Evolutionary conservation across 1,140 invertebrate genomes (phyloP).

Genomic region (Zaprionus inermis): DNA sequence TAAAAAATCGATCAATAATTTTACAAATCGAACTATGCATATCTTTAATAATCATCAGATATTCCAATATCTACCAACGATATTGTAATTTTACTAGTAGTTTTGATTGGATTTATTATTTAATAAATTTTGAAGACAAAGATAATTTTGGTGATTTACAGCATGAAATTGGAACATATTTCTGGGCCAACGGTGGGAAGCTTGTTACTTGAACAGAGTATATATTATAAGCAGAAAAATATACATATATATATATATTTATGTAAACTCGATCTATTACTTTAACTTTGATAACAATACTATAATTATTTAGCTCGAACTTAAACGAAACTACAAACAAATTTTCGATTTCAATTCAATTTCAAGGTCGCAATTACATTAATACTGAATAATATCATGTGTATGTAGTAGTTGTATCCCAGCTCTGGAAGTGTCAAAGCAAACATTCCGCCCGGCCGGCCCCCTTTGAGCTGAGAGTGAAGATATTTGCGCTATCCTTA

Average conservation of each 20-base stretch:
- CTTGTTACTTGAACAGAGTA: not conserved
- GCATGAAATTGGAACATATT: slow-evolving; percentile 3
- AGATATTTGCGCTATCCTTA: slow-evolving; percentile 23
- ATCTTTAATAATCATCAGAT: not conserved
- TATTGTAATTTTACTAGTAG: not conserved
- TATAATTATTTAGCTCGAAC: slow-evolving; percentile 1
- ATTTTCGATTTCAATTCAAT: not conserved
- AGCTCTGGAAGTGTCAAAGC: slow-evolving; percentile 10
- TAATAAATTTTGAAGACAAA: not conserved
- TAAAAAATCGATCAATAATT: not conserved
- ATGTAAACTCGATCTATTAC: not conserved
- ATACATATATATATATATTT: not conserved
- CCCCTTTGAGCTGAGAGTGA: slow-evolving; percentile 10
- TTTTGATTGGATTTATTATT: slow-evolving; percentile 16
- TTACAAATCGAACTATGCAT: not conserved
- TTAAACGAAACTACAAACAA: slow-evolving; percentile 1
- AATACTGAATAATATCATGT: slow-evolving; percentile 16
- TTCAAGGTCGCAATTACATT: slow-evolving; percentile 4
- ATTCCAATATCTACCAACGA: not conserved
- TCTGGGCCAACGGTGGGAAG: slow-evolving; percentile 32
- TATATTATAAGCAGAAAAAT: not conserved
- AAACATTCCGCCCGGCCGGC: slow-evolving; percentile 11
- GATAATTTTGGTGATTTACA: slow-evolving; percentile 31
- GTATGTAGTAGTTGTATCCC: slow-evolving; percentile 23
- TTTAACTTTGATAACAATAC: not conserved